Evolutionary conservation across 2,888 invertebrate genomes (phyloP), one percentile per base, ranked within the genome.

Genomic region (Epirrhoe tristata): DNA sequence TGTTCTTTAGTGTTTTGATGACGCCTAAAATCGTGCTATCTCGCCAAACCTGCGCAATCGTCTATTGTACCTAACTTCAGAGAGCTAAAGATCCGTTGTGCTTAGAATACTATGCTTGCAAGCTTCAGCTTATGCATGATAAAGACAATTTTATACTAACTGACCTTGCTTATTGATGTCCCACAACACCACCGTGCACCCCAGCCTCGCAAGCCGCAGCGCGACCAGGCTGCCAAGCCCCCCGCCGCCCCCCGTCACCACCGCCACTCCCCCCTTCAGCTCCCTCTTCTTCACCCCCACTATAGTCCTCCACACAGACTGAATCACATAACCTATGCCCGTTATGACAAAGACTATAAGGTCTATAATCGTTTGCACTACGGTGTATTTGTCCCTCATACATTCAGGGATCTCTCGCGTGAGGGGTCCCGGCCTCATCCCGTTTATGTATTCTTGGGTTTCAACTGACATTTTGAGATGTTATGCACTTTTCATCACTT

Each of bases 211-310:
- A 56, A 98, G 93, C 75, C 96, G 94, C 74, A 96, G 86, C 1
- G 97, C 96, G 64, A 98, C 89, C 59, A 97, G 94, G 72, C 97
- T 94, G 6, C 98, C 98, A 14, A 98, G 92, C 3, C 98, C 98
- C 46, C 96, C 96, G 43, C 98, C 98, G 16, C 97, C 98, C 0
- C 98, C 98, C 0, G 98, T 98, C 34, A 98, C 96, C 54, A 98
- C 93, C 0, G 97, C 97, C 48, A 97, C 94, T 80, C 97, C 96
- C 48, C 96, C 97, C 70, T 93, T 94, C 67, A 98, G 90, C 73
- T 95, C 95, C 86, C 97, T 97, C 88, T 95, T 94, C 48, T 94
- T 94, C 66, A 91, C 86, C 59, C 96, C 97, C 58, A 94, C 94
- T 73, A 94, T 91, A 6, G 95, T 95, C 73, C 95, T 94, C 69